Evolutionary conservation across 2,797 vertebrate genomes (phyloP).

Genomic region (Dendrocincla tyrannina): DNA sequence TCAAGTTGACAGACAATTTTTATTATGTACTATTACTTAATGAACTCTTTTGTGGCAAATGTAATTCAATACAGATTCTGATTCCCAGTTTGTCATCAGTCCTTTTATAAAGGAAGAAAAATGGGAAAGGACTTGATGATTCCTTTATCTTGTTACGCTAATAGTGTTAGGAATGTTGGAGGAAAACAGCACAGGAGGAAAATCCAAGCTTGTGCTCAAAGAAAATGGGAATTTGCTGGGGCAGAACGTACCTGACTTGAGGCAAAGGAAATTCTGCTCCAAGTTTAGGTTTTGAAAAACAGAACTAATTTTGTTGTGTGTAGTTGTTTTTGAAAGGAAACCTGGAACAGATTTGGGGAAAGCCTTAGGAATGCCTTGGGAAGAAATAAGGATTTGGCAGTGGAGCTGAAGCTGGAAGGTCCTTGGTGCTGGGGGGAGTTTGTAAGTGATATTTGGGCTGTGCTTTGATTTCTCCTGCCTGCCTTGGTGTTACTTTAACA

Average conservation of each 20-base stretch:
- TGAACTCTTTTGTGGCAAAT: slow-evolving; percentile 87
- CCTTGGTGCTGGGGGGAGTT: rapidly evolving
- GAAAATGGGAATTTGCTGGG: slow-evolving; percentile 24
- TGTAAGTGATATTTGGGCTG: background rate
- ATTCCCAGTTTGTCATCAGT: slow-evolving; percentile 75
- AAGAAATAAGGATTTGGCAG: background rate
- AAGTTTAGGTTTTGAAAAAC: background rate
- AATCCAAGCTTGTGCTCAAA: slow-evolving; percentile 7
- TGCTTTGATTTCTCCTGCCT: background rate
- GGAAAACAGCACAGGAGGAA: slow-evolving; percentile 40
- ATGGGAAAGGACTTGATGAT: slow-evolving; percentile 65
- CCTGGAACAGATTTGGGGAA: background rate
- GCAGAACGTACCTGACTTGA: background rate
- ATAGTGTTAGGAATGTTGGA: slow-evolving; percentile 71
- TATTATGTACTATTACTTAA: slow-evolving; percentile 86
- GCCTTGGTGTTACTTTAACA: background rate
- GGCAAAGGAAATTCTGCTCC: background rate
- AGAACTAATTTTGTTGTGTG: background rate
- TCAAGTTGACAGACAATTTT: slow-evolving; percentile 85
- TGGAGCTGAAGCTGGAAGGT: background rate
- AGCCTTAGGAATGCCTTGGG: background rate
- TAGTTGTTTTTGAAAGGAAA: background rate
- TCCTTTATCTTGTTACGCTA: slow-evolving; percentile 71
- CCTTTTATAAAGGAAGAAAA: slow-evolving; percentile 66
- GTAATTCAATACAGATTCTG: slow-evolving; percentile 87